A percentile compares a stretch with the other conserved stretches of the same genome.
phyloP scores from a whole-genome alignment of 2,797 vertebrate species.

The Pseudomugil tenellus region DNA sequence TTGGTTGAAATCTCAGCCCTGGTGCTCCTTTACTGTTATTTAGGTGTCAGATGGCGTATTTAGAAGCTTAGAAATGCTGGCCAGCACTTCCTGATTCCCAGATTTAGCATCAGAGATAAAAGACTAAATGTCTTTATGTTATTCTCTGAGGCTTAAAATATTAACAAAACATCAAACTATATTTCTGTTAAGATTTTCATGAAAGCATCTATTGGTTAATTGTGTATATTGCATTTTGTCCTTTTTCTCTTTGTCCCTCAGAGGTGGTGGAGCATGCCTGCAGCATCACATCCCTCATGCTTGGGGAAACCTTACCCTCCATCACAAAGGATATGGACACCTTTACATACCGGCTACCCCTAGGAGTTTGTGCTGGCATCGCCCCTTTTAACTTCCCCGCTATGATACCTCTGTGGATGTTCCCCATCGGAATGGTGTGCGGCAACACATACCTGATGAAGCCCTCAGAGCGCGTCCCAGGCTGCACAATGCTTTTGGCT shows the following conservation, averaged over 20 bases:
- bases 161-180: not conserved
- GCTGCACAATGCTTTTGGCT: slow-evolving; percentile 93
- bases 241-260: slow-evolving; percentile 63
- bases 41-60: not conserved
- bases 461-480: slow-evolving; percentile 95
- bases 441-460: slow-evolving; percentile 98
- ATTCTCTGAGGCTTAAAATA: not conserved
- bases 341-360: slow-evolving; percentile 91
- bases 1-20: not conserved
- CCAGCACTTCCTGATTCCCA: not conserved
- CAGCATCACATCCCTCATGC: slow-evolving; percentile 94
- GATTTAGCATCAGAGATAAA: not conserved
- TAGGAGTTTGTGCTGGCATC: slow-evolving; percentile 95
- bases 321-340: slow-evolving; percentile 99
- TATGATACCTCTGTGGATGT: slow-evolving; percentile 99
- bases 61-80: not conserved
- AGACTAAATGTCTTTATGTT: not conserved
- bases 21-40: not conserved
- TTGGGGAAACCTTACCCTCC: slow-evolving; percentile 96
- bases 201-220: not conserved
- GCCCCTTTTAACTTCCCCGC: slow-evolving; percentile 97
- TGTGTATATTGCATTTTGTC: slow-evolving; percentile 5
- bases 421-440: slow-evolving; percentile 95
- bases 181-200: not conserved
- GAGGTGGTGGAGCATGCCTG: slow-evolving; percentile 98